Conservation (phyloP, 2,888 invertebrate genomes). For the Podotricha telesiphe region DNA sequence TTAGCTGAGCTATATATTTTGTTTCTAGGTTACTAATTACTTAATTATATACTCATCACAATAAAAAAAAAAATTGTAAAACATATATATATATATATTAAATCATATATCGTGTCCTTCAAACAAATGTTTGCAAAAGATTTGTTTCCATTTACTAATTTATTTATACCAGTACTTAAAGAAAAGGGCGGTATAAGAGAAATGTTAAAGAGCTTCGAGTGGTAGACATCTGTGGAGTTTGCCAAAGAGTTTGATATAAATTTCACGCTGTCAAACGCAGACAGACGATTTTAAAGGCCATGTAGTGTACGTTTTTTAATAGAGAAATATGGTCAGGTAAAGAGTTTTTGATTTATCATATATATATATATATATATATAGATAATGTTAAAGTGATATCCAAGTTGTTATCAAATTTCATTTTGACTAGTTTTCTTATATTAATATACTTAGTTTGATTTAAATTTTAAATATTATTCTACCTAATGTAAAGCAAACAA, state of each 20-base stretch:
- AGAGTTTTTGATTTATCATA: not conserved
- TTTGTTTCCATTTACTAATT: not conserved
- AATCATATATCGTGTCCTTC: no score
- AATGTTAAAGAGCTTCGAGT: slow-evolving; percentile 9
- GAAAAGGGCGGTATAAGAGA: slow-evolving; percentile 8
- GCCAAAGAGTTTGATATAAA: slow-evolving; percentile 20
- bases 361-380: no score
- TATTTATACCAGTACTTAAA: slow-evolving; percentile 11
- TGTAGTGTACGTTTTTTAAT: slow-evolving; percentile 12
- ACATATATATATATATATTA: no score
- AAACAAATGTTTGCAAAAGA: not conserved
- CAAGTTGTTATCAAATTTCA: not conserved
- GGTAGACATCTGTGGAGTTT: slow-evolving; percentile 17
- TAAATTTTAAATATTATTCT: no score
- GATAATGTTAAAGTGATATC: not conserved
- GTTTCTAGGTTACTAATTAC: no score
- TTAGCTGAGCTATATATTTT: no score
- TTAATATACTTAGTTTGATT: no score
- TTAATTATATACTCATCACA: no score
- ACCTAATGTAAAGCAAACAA: no score
- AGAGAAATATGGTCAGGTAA: not conserved
- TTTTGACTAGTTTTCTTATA: no score
- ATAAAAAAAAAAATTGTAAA: no score
- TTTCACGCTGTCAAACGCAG: slow-evolving; percentile 21
- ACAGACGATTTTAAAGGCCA: slow-evolving; percentile 15